These are phyloP conservation scores for Eupithecia inturbata DNA, from an alignment of 2,888 invertebrate genomes.

Conservation along the genomic window DNA sequence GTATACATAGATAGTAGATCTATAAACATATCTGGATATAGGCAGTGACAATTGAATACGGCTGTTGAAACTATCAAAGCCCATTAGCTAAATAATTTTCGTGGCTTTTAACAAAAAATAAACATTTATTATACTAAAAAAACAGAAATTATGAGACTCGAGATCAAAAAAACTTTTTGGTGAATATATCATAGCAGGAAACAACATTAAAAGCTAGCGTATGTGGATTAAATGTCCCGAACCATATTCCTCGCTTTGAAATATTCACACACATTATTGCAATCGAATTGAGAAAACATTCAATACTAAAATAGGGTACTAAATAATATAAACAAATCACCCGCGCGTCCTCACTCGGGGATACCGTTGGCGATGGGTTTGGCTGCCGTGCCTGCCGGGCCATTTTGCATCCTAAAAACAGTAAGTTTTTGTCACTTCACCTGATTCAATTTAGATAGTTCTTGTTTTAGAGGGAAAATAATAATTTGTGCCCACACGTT, in stretches of 20 bases:
- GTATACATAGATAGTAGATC: conserved; percentile 26
- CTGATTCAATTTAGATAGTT: not conserved
- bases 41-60: conserved; percentile 53
- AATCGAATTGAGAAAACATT: conserved; percentile 50
- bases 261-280: conserved; percentile 78
- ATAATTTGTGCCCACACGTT: not conserved
- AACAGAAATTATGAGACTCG: conserved; percentile 71
- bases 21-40: conserved; percentile 61
- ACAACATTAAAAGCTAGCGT: conserved; percentile 48
- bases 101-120: conserved; percentile 65
- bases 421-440: not conserved
- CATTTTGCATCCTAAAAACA: conserved; percentile 54
- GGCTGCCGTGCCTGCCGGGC: conserved; percentile 50
- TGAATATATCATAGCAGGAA: conserved; percentile 77
- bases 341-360: conserved; percentile 58
- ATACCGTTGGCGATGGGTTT: conserved; percentile 68
- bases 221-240: conserved; percentile 63
- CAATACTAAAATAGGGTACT: conserved; percentile 36
- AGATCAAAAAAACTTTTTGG: conserved; percentile 70
- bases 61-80: conserved; percentile 35
- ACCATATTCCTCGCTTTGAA: conserved; percentile 72
- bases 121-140: conserved; percentile 65
- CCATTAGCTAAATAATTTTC: conserved; percentile 57
- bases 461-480: not conserved
- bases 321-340: conserved; percentile 16